A percentile compares a stretch with the other conserved stretches of the same genome.
These are phyloP conservation scores for Puffinus mauretanicus DNA, from an alignment of 2,113 vertebrate genomes.

Conservation along the genomic window DNA sequence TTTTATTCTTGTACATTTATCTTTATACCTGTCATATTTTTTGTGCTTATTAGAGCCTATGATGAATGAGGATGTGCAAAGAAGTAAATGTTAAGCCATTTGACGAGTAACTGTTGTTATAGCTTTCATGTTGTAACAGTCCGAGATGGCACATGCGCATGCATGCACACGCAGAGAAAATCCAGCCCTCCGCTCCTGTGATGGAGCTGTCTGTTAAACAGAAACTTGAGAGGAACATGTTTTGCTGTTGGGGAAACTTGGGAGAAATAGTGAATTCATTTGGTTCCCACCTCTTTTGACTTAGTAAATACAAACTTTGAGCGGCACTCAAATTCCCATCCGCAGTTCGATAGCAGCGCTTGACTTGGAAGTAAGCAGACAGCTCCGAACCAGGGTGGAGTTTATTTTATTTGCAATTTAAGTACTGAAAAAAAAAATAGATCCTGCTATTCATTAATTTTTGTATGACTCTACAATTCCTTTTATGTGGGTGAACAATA, in stretches of 20 bases:
- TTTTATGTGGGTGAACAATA: slow-evolving; percentile 68
- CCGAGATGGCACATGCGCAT: slow-evolving; percentile 39
- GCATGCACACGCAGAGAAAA: slow-evolving; percentile 43
- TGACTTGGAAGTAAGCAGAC: slow-evolving; percentile 62
- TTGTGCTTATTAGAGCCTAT: slow-evolving; percentile 60
- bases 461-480: slow-evolving; percentile 66
- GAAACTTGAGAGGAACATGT: slow-evolving; percentile 35
- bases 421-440: slow-evolving; percentile 83
- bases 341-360: not conserved
- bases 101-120: slow-evolving; percentile 34
- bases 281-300: slow-evolving; percentile 48
- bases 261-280: slow-evolving; percentile 44
- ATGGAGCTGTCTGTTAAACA: slow-evolving; percentile 67
- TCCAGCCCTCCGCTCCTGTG: slow-evolving; percentile 68
- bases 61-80: slow-evolving; percentile 59
- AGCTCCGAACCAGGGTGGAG: slow-evolving; percentile 70
- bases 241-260: slow-evolving; percentile 57
- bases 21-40: slow-evolving; percentile 29
- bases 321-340: slow-evolving; percentile 31
- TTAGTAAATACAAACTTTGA: slow-evolving; percentile 29
- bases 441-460: slow-evolving; percentile 95
- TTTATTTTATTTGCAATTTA: slow-evolving; percentile 67
- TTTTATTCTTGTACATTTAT: slow-evolving; percentile 46
- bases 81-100: slow-evolving; percentile 54
- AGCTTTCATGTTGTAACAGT: slow-evolving; percentile 53